phyloP scores from a whole-genome alignment of 2,113 vertebrate genomes.

The Pagrus major region DNA sequence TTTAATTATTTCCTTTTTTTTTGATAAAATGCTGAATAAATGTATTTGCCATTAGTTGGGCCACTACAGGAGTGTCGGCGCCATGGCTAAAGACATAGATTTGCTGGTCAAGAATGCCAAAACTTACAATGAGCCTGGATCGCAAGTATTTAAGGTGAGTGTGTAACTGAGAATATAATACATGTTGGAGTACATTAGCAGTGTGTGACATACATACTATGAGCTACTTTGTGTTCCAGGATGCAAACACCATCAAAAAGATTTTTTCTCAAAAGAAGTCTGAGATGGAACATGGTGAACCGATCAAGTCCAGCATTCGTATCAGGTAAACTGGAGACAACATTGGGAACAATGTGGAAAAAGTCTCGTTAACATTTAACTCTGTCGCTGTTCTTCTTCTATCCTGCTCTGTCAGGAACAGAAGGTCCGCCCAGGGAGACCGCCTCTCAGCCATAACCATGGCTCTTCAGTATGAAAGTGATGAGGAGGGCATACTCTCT shows the following conservation, averaged over 20 bases:
- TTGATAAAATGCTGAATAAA: background rate
- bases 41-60: constrained; percentile 84
- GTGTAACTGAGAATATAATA: background rate
- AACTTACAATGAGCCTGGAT: constrained; percentile 98
- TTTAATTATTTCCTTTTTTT: background rate
- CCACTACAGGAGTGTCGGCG: constrained; percentile 92
- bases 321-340: constrained; percentile 86
- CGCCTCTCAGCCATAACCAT: constrained; percentile 97
- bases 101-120: constrained; percentile 97
- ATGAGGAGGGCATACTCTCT: constrained; percentile 95
- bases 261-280: constrained; percentile 96
- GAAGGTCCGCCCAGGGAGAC: constrained; percentile 93
- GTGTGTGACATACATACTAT: background rate
- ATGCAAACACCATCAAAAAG: constrained; percentile 99
- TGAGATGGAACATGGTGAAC: constrained; percentile 95
- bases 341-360: background rate
- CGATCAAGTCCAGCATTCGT: constrained; percentile 95
- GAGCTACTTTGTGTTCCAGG: constrained; percentile 80
- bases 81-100: constrained; percentile 98
- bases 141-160: constrained; percentile 97
- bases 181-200: background rate
- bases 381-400: background rate
- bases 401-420: constrained; percentile 86
- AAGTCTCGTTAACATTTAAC: background rate
- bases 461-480: constrained; percentile 97